phyloP scores from a whole-genome alignment of 2,888 invertebrate genomes.

The Dioctria rufipes region DNA sequence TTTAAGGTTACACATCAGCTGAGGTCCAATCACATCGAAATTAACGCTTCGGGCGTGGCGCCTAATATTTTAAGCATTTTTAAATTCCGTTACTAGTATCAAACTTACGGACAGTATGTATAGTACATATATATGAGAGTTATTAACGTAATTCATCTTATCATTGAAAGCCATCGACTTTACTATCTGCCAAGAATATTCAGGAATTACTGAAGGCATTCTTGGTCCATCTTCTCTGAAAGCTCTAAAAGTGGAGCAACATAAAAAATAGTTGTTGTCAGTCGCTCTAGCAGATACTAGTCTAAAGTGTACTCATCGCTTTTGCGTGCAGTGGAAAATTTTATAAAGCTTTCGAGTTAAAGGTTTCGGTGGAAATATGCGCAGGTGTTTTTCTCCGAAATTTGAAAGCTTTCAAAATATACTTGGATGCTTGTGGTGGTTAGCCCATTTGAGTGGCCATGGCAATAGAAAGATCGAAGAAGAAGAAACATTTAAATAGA shows the following conservation, averaged over 20 bases:
- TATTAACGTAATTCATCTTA: no score
- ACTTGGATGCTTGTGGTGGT: neutral
- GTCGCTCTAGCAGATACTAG: no score
- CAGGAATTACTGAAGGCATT: conserved; percentile 3
- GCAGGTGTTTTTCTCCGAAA: neutral
- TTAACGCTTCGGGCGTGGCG: conserved; percentile 44
- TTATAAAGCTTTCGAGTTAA: neutral
- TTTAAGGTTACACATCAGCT: no score
- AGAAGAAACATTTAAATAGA: neutral
- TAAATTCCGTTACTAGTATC: conserved; percentile 6
- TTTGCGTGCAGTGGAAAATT: neutral
- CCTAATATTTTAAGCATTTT: conserved; percentile 4
- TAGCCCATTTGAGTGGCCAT: conserved; percentile 26
- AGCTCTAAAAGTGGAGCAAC: no score
- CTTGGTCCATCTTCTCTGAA: conserved; percentile 15
- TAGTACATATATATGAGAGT: neutral
- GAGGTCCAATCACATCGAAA: neutral
- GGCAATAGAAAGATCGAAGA: neutral
- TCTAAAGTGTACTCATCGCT: neutral
- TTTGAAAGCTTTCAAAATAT: neutral
- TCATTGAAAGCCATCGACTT: neutral
- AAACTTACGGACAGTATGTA: no score
- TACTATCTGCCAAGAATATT: conserved; percentile 14
- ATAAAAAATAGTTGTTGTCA: no score
- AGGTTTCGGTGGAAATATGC: neutral